A percentile compares a stretch with the other conserved stretches of the same genome.
Evolutionary conservation across 2,113 vertebrate species (phyloP).

Genomic region (Tachysurus fulvidraco): DNA sequence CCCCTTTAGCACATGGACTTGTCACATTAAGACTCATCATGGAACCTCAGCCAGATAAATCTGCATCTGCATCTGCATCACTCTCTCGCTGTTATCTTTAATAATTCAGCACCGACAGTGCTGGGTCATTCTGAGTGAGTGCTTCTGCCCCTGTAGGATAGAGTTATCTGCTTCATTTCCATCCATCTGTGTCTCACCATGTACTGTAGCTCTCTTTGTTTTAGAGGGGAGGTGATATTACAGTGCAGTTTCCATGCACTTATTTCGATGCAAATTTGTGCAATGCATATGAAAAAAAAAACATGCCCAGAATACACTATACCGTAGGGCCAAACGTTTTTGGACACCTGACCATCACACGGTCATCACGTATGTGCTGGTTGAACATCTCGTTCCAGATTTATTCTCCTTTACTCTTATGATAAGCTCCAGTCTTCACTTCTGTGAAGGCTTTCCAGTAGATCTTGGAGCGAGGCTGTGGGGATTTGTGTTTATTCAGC

Average conservation of each 20-base stretch:
- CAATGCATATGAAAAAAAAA: background rate
- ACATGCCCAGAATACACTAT: background rate
- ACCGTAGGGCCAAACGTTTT: background rate
- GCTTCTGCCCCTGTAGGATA: constrained; percentile 32
- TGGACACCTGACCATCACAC: background rate
- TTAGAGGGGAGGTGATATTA: background rate
- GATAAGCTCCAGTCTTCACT: background rate
- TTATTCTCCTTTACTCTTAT: background rate
- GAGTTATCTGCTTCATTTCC: constrained; percentile 10
- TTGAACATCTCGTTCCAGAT: background rate
- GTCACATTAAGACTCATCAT: background rate
- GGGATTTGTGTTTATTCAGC: background rate
- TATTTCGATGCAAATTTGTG: background rate
- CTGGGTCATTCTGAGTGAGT: constrained; percentile 31
- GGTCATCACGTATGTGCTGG: background rate
- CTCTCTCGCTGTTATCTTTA: constrained; percentile 63
- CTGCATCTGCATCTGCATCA: constrained; percentile 20
- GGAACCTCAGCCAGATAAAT: constrained; percentile 23
- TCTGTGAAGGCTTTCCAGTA: background rate
- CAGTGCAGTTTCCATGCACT: background rate
- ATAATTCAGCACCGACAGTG: constrained; percentile 71
- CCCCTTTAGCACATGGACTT: background rate
- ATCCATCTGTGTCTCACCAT: background rate
- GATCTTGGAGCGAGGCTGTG: background rate
- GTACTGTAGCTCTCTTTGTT: background rate